Evolutionary conservation across 2,113 vertebrate species (phyloP).

Genomic region (Athene cunicularia): DNA sequence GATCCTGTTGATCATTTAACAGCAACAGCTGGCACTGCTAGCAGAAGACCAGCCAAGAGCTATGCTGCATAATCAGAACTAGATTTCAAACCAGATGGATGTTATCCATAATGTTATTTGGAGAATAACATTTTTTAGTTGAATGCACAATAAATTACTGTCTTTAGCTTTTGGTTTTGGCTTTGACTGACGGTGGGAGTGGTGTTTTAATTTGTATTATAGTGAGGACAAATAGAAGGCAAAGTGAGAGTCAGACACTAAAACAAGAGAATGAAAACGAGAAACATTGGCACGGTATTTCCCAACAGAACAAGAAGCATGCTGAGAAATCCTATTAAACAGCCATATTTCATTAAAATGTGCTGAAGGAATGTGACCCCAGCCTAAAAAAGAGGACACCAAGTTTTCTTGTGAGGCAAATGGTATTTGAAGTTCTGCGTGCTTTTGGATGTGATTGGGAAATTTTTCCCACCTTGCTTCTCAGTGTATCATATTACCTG

Average conservation of each 20-base stretch:
- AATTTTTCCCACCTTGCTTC: neutral
- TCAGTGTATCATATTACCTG: neutral
- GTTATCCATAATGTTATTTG: slow-evolving; percentile 43
- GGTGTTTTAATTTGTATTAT: slow-evolving; percentile 35
- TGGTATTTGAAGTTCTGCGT: neutral
- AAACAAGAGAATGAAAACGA: slow-evolving; percentile 27
- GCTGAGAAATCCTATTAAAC: slow-evolving; percentile 45
- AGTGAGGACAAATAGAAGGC: slow-evolving; percentile 51
- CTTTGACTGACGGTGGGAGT: slow-evolving; percentile 3
- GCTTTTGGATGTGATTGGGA: neutral
- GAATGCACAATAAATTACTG: slow-evolving; percentile 18
- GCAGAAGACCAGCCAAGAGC: slow-evolving; percentile 45
- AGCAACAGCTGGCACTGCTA: slow-evolving; percentile 43
- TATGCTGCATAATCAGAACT: slow-evolving; percentile 45
- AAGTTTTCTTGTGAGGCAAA: neutral
- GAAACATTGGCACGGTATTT: slow-evolving; percentile 1
- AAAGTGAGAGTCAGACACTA: slow-evolving; percentile 42
- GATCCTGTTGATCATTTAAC: slow-evolving; percentile 15
- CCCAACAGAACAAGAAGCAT: slow-evolving; percentile 20
- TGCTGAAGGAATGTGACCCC: neutral
- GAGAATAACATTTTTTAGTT: slow-evolving; percentile 30
- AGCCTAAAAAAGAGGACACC: neutral
- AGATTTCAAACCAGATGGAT: slow-evolving; percentile 57
- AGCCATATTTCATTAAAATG: slow-evolving; percentile 21
- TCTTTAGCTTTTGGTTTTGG: slow-evolving; percentile 37